Percentiles rank a stretch among this genome's conserved stretches.
Conservation (phyloP, 2,888 invertebrate species). For the Oscheius myriophilus region DNA sequence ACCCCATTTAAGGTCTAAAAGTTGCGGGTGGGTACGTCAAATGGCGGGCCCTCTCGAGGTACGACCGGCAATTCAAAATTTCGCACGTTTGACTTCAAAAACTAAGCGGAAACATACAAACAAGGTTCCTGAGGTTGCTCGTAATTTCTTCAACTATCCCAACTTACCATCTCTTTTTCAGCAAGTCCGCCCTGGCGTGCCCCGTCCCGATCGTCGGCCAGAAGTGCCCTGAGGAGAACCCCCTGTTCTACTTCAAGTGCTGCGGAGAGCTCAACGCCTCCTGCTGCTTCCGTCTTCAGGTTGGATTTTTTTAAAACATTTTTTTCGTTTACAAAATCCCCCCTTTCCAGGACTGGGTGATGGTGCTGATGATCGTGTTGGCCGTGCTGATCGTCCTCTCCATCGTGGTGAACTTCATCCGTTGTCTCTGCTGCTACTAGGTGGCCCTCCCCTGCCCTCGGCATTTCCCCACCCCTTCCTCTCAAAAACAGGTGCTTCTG, state of each 20-base stretch:
- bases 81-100: no score
- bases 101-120: no score
- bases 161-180: neutral
- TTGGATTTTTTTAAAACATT: slow-evolving; percentile 19
- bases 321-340: neutral
- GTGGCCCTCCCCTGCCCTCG: neutral
- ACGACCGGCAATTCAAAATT: no score
- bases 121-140: no score
- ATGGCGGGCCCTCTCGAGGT: no score
- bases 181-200: slow-evolving; percentile 39
- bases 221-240: slow-evolving; percentile 59
- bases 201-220: slow-evolving; percentile 63
- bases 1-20: no score
- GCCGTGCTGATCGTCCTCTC: slow-evolving; percentile 36
- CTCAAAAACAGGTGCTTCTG: no score
- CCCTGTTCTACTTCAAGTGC: slow-evolving; percentile 68
- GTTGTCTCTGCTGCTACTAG: slow-evolving; percentile 41
- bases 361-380: slow-evolving; percentile 32
- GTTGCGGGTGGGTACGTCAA: no score
- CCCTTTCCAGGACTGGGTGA: slow-evolving; percentile 37
- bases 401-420: slow-evolving; percentile 40
- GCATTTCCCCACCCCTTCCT: neutral
- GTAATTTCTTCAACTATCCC: neutral
- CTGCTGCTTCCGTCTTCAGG: slow-evolving; percentile 67
- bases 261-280: slow-evolving; percentile 64